Evolutionary conservation across 2,888 invertebrate genomes (phyloP).

Genomic region (Sarcophaga rosellei): DNA sequence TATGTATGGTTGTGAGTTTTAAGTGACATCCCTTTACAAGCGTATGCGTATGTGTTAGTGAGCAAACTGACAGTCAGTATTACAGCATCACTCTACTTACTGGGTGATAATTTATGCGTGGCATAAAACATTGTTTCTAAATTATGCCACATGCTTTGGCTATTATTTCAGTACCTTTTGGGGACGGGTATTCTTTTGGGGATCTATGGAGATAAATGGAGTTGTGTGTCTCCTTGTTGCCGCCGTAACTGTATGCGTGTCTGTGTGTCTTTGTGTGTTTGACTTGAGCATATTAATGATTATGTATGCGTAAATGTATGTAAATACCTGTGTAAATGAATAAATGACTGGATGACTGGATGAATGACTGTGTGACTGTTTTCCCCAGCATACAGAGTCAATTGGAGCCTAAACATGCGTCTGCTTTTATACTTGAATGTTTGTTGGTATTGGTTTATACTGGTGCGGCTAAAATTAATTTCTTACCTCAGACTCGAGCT

Average conservation of each 20-base stretch:
- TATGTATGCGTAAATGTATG: conserved; percentile 1
- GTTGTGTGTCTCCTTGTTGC: too few relatives aligned
- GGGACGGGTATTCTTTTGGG: conserved; percentile 1
- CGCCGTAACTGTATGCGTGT: background rate
- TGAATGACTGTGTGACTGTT: too few relatives aligned
- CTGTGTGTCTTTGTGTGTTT: conserved; percentile 28
- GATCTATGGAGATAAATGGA: too few relatives aligned
- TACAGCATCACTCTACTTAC: conserved; percentile 21
- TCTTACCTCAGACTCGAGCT: background rate
- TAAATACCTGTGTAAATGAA: conserved; percentile 6
- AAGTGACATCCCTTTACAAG: too few relatives aligned
- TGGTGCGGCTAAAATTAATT: conserved; percentile 35
- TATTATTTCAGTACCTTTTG: conserved; percentile 54
- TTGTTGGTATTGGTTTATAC: background rate
- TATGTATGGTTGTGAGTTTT: too few relatives aligned
- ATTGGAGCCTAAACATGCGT: too few relatives aligned
- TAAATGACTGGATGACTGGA: too few relatives aligned
- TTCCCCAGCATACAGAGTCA: too few relatives aligned
- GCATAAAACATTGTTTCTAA: conserved; percentile 62
- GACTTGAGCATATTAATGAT: conserved; percentile 34
- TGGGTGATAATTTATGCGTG: conserved; percentile 61
- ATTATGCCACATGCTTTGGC: conserved; percentile 64
- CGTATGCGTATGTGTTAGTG: background rate
- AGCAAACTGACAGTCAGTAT: conserved; percentile 42
- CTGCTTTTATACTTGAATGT: too few relatives aligned